Evolutionary conservation across 2,797 vertebrate genomes (phyloP).

Genomic region (Atherinosoma microstoma): DNA sequence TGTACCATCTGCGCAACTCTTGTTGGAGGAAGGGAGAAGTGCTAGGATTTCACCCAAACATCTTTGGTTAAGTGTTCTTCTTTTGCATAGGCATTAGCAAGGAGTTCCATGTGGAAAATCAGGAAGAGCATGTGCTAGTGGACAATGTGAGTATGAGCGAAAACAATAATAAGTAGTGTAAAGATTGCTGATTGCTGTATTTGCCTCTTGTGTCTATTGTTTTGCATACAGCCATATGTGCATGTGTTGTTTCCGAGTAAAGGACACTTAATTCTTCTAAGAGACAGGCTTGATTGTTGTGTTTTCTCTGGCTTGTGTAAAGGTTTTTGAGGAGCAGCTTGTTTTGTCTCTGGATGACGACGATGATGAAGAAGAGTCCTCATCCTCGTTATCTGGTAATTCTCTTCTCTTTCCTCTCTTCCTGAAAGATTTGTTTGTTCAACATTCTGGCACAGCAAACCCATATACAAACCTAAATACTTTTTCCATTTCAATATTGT

Average conservation of each 20-base stretch:
- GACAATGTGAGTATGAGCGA: slow-evolving; percentile 74
- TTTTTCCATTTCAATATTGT: slow-evolving; percentile 38
- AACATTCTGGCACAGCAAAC: background rate
- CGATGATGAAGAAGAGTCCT: slow-evolving; percentile 56
- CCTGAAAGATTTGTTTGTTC: slow-evolving; percentile 18
- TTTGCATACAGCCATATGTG: background rate
- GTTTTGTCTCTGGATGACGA: slow-evolving; percentile 79
- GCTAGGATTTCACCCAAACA: slow-evolving; percentile 30
- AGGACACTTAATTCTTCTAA: slow-evolving; percentile 1
- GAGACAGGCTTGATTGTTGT: background rate
- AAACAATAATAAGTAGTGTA: background rate
- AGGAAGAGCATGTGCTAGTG: slow-evolving; percentile 49
- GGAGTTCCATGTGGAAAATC: slow-evolving; percentile 47
- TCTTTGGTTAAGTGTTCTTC: slow-evolving; percentile 50
- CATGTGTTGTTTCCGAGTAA: slow-evolving; percentile 28
- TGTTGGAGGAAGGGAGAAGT: slow-evolving; percentile 10
- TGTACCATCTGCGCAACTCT: slow-evolving; percentile 20
- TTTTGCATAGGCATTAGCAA: slow-evolving; percentile 56
- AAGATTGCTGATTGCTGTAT: background rate
- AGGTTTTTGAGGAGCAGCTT: slow-evolving; percentile 82
- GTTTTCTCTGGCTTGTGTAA: slow-evolving; percentile 24
- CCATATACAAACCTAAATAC: slow-evolving; percentile 7
- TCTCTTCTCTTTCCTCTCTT: background rate
- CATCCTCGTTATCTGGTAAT: slow-evolving; percentile 66
- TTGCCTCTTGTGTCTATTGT: slow-evolving; percentile 12